Base-by-base conservation (phyloP, 2,888 invertebrate genomes). In the Tubulanus polymorphus region DNA sequence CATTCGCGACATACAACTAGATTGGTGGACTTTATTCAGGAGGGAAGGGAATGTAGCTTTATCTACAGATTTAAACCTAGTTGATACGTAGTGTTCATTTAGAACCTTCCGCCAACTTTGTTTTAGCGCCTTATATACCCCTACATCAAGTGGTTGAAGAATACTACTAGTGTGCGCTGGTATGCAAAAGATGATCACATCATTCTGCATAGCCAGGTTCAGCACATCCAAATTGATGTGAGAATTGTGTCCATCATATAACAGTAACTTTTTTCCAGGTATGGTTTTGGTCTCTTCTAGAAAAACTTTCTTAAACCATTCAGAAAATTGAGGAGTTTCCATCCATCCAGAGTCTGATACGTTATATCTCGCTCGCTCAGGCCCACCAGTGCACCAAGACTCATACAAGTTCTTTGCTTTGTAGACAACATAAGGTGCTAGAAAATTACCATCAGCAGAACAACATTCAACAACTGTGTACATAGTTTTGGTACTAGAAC, bases 361-460 rank as follows among this genome's bases (percentile, higher is more conserved):
- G 41, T 41, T 41, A 23, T 41, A 41, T 23, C 41, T 18, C n/a
- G 30, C 47, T 23, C 48, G 51, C 18, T 51, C 41, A 23, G 51
- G 56, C 27, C 59, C 56, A 50, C 54, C 58, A 15, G 15, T 12
- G 28, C 26, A 50, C 59, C 59, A 59, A 25, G 41, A 48, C n/a
- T 28, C 27, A 35, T 59, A 59, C 46, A 59, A 26, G 41, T 59
- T 53, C 41, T 53, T 59, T 3, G 53, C 50, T 32, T 56, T 52
- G 37, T 59, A 59, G 23, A 53, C 56, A 12, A 59, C 53, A 46
- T 56, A 57, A n/a, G 56, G 56, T 35, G 61, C 58, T 25, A 56
- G 52, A 18, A 51, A 12, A 28, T 56, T 35, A 5, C 58, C 61
- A 48, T 37, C 46, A 35, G 58, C 61, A 32, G 53, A 51, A 30